Conservation (phyloP, 2,797 vertebrate species). For the Lutjanus campechanus region DNA sequence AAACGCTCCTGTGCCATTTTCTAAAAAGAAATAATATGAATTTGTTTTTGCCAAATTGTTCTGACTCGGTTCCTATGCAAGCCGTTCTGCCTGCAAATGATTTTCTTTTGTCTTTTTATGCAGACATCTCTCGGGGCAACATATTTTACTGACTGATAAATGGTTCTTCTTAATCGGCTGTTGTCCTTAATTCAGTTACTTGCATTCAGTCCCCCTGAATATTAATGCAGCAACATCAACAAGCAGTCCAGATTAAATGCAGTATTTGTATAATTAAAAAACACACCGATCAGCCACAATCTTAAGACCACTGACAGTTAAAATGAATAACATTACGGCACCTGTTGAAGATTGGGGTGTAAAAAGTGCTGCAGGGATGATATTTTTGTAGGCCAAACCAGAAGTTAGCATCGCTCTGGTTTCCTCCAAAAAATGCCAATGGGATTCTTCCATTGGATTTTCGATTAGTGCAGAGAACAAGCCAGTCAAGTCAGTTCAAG, state of each 20-base stretch:
- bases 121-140: background rate
- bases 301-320: too few species aligned
- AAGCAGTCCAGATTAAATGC: background rate
- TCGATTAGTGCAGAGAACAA: too few species aligned
- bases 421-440: too few species aligned
- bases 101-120: constrained; percentile 14
- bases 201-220: background rate
- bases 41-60: constrained; percentile 27
- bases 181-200: background rate
- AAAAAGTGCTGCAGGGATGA: too few species aligned
- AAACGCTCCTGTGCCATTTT: constrained; percentile 42
- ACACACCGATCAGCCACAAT: too few species aligned
- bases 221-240: background rate
- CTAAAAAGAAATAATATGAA: constrained; percentile 35
- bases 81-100: constrained; percentile 1
- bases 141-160: constrained; percentile 10
- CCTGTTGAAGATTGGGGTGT: too few species aligned
- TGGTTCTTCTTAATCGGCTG: background rate
- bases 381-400: too few species aligned
- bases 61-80: constrained; percentile 21
- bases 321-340: too few species aligned
- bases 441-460: too few species aligned
- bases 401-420: too few species aligned
- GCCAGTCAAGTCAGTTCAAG: too few species aligned
- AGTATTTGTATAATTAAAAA: background rate